Base-by-base conservation (phyloP, 2,113 vertebrate genomes). In the Phylloscopus whistleri region DNA sequence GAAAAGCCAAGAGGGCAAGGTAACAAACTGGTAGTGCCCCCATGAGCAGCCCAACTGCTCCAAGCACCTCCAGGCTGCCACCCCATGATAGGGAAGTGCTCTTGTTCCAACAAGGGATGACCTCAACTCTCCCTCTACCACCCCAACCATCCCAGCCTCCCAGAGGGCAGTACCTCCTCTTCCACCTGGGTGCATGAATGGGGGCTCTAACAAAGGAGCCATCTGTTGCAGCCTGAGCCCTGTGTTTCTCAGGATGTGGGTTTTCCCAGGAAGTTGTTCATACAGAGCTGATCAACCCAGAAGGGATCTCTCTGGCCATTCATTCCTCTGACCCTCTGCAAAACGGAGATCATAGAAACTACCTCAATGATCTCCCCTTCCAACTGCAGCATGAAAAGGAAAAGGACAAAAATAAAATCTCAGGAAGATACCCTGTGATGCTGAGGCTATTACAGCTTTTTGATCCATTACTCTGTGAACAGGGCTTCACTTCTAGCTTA, bases 11-110 rank as follows among this genome's bases (percentile, higher is more conserved):
- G 68, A 48, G 31, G 46, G 28, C 41, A 96, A 67, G 19, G 28
- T 7, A 43, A 82, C 55, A 31, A 16, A 17, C 37, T 43, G n/a
- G 21, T 5, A 44, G 17, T 44, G 39, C 4, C 20, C 39, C 37
- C 27, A 39, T 4, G 5, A 60, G 68, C 86, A 78, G 56, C 11
- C 17, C 27, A 51, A 72, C 46, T 39, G 41, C 31, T 69, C 51
- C 1, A 0, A 62, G 43, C 8, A 4, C 44, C 18, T 52, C 22
- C 23, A 43, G 0, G 0, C 60, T 84, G 51, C 35, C 69, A 52
- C 4, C 13, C 24, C 59, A 39, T 0, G 3, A 44, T 2, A 76
- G 46, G 7, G 35, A 75, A 26, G 33, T 0, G 6, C 37, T 72
- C 63, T 35, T 17, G 51, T 23, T 64, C 27, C 89, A 76, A 26